Percentiles rank a stretch among this genome's conserved stretches.
Evolutionary conservation across 2,797 vertebrate genomes (phyloP).

Genomic region (Meda fulgida): DNA sequence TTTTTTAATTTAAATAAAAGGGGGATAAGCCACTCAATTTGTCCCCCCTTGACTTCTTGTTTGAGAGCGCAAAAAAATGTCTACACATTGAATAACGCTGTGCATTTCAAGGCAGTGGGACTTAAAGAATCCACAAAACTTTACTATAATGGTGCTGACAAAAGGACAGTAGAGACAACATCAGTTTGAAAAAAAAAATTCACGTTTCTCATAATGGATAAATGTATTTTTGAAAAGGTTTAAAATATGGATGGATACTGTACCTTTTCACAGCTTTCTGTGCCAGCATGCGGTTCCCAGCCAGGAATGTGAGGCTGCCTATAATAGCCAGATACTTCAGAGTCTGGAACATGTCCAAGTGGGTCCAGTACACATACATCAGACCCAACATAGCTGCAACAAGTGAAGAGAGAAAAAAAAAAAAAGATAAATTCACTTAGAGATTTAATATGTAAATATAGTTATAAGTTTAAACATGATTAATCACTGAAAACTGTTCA

Average conservation of each 20-base stretch:
- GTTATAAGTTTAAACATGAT: not conserved
- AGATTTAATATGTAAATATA: not conserved
- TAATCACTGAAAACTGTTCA: not conserved
- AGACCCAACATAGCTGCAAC: constrained; percentile 90
- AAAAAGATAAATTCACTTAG: not conserved
- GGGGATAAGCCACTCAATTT: not conserved
- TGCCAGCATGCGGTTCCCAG: constrained; percentile 98
- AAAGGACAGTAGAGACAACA: not conserved
- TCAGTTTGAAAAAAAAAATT: not conserved
- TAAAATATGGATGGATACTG: constrained; percentile 14
- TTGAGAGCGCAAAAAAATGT: not conserved
- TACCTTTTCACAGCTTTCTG: constrained; percentile 98
- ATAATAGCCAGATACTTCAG: constrained; percentile 96
- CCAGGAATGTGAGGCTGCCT: constrained; percentile 93
- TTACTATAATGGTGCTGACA: not conserved
- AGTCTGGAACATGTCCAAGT: constrained; percentile 99
- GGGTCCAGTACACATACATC: constrained; percentile 99
- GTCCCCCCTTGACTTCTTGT: not conserved
- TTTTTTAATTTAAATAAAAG: not conserved
- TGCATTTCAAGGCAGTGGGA: not conserved
- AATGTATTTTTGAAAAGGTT: not conserved
- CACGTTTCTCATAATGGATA: not conserved
- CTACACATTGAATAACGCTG: not conserved
- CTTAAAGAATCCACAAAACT: not conserved
- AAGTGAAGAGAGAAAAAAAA: too few relatives aligned